A percentile compares a stretch with the other conserved stretches of the same genome.
These are phyloP conservation scores for Antedon mediterranea DNA, from an alignment of 53 echinoderm and acorn worm genomes.

Conservation along the genomic window DNA sequence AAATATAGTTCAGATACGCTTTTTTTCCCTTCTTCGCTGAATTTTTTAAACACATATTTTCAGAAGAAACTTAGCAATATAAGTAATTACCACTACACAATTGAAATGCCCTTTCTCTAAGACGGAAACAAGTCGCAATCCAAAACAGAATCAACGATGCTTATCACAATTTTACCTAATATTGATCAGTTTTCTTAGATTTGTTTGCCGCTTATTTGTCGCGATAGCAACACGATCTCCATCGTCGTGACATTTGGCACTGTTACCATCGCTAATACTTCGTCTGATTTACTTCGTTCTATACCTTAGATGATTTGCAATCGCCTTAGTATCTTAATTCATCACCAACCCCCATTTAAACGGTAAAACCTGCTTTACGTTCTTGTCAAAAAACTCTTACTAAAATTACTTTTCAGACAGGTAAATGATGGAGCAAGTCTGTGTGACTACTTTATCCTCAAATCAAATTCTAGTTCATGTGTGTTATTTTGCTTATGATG, in stretches of 20 bases:
- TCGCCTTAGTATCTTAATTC: background rate
- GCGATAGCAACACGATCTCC: background rate
- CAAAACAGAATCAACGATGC: background rate
- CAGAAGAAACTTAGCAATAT: no score
- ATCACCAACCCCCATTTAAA: conserved; percentile 1
- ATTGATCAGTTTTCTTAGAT: background rate
- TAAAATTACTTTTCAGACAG: background rate
- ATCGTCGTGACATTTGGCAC: background rate
- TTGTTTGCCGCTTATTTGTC: background rate
- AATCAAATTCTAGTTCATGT: background rate
- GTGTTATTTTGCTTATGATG: background rate
- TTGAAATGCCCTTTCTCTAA: no score
- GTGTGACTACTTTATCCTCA: background rate
- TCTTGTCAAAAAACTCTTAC: conserved; percentile 1
- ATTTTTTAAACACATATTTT: no score
- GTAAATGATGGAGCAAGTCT: background rate
- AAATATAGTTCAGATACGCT: no score
- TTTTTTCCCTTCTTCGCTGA: no score
- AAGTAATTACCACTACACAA: no score
- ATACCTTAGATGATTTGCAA: background rate
- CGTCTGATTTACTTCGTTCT: background rate
- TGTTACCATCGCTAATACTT: background rate
- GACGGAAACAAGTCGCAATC: no score
- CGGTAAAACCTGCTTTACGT: background rate
- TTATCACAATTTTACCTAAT: background rate